These are phyloP conservation scores for Yoshiicerus persimilis DNA, from an alignment of 1,140 invertebrate species.

Conservation along the genomic window DNA sequence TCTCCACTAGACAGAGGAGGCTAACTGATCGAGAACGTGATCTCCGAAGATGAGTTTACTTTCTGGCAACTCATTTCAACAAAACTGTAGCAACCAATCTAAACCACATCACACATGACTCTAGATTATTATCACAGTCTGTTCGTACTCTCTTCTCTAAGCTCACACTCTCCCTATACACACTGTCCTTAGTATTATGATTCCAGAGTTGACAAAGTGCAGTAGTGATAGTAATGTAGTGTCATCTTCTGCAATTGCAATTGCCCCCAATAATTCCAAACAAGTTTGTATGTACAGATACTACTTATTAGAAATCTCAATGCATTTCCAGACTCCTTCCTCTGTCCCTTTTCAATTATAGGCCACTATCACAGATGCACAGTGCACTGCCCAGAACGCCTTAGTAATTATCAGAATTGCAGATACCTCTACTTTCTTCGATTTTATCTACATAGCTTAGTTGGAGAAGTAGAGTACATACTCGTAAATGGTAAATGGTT, in stretches of 20 bases:
- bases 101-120: not conserved
- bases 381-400: not conserved
- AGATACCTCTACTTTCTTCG: not conserved
- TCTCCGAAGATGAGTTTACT: not conserved
- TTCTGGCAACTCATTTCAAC: not conserved
- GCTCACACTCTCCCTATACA: no score
- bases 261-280: not conserved
- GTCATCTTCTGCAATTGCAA: not conserved
- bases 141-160: not conserved
- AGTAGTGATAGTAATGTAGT: not conserved
- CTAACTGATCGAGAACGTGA: not conserved
- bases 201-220: not conserved
- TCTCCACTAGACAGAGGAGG: not conserved
- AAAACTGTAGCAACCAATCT: not conserved
- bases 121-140: not conserved
- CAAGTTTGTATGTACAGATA: not conserved
- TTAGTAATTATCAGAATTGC: not conserved
- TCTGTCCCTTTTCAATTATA: not conserved
- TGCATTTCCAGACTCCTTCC: no score
- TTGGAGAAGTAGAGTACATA: not conserved
- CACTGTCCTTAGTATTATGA: not conserved
- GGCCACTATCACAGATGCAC: not conserved
- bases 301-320: not conserved
- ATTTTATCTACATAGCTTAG: not conserved
- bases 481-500: not conserved